These are phyloP conservation scores for Anticlea derivata DNA, from an alignment of 2,888 invertebrate genomes.

Conservation along the genomic window DNA sequence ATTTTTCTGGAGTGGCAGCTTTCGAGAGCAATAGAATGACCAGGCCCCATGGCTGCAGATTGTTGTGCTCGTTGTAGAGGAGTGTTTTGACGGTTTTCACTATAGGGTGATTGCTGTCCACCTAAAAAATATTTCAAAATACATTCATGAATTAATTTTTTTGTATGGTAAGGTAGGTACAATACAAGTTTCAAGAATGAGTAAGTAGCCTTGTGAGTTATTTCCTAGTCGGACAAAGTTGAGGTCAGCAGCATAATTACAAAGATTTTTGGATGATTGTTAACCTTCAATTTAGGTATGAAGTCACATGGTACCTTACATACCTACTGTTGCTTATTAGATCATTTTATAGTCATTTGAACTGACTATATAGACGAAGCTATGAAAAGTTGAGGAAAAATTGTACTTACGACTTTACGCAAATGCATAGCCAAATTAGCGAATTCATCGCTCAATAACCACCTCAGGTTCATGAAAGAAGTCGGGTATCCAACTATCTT, in stretches of 20 bases:
- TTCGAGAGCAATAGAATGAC: conserved; percentile 70
- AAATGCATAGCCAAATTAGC: conserved; percentile 82
- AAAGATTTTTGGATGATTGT: neutral
- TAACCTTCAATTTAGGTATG: conserved; percentile 18
- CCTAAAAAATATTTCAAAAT: conserved; percentile 43
- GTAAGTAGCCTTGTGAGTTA: conserved; percentile 15
- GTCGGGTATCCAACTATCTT: conserved; percentile 82
- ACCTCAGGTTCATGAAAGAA: conserved; percentile 81
- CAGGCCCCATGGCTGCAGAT: conserved; percentile 72
- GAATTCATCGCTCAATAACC: conserved; percentile 85
- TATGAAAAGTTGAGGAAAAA: neutral
- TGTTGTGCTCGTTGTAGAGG: conserved; percentile 73
- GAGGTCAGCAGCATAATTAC: conserved; percentile 19
- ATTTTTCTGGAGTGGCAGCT: conserved; percentile 51
- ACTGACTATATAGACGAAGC: neutral
- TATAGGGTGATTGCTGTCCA: conserved; percentile 73
- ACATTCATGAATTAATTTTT: neutral
- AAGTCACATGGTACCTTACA: conserved; percentile 16
- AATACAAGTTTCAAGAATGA: neutral
- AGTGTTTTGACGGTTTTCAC: conserved; percentile 74
- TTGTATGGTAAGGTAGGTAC: too few species aligned
- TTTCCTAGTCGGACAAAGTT: conserved; percentile 19
- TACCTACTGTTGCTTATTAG: conserved; percentile 17
- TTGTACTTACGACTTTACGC: conserved; percentile 64
- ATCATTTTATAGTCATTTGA: neutral